These are phyloP conservation scores for Neoniphon sammara DNA, from an alignment of 2,797 vertebrate genomes.

Conservation along the genomic window DNA sequence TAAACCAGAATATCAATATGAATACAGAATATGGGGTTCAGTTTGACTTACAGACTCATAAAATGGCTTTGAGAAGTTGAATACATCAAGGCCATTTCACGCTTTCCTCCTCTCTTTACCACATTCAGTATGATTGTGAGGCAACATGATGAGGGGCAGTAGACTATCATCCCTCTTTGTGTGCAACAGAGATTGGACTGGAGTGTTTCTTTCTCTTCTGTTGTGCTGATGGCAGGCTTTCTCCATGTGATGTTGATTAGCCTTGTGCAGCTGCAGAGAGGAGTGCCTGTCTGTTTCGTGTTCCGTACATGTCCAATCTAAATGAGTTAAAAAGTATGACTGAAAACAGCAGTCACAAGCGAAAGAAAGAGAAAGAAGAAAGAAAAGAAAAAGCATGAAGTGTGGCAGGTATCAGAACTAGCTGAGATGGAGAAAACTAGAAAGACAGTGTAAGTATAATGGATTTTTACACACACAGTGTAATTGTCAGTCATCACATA, in stretches of 20 bases:
- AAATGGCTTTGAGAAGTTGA: too few species aligned
- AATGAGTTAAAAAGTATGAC: conserved; percentile 3
- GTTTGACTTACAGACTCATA: too few species aligned
- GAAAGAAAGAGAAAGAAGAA: too few species aligned
- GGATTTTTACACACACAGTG: too few species aligned
- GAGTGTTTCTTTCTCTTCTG: neutral
- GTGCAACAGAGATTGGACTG: neutral
- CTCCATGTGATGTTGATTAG: conserved; percentile 49
- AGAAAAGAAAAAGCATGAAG: too few species aligned
- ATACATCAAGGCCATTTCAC: too few species aligned
- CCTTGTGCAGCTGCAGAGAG: conserved; percentile 7
- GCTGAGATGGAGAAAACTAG: too few species aligned
- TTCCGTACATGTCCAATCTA: conserved; percentile 4
- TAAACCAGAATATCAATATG: too few species aligned
- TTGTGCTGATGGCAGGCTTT: neutral
- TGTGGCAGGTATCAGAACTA: too few species aligned
- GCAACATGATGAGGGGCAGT: neutral
- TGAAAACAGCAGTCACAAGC: neutral
- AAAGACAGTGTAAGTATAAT: too few species aligned
- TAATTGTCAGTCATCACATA: too few species aligned
- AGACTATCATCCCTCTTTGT: neutral
- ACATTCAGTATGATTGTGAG: neutral
- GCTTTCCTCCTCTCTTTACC: neutral
- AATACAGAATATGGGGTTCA: too few species aligned
- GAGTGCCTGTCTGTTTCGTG: neutral